phyloP scores from a whole-genome alignment of 2,113 vertebrate species.

The Cacatua alba region DNA sequence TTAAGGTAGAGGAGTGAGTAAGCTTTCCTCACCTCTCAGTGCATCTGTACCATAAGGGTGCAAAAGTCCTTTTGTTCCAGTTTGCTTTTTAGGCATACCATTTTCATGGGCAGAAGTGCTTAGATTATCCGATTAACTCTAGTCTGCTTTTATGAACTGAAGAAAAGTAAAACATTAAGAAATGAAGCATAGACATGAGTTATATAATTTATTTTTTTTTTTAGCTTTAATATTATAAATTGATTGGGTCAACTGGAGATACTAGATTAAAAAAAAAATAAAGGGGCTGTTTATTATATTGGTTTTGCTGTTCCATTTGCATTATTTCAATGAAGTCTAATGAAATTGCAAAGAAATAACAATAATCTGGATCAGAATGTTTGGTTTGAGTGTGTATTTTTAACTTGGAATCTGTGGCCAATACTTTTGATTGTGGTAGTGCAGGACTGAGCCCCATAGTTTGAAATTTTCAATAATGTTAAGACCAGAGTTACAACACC shows the following conservation, averaged over 20 bases:
- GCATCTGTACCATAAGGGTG: neutral
- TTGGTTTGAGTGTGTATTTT: neutral
- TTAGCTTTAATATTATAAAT: neutral
- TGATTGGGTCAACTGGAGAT: neutral
- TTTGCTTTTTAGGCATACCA: neutral
- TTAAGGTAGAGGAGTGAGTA: neutral
- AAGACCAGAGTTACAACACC: neutral
- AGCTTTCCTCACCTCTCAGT: neutral
- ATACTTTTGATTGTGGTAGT: neutral
- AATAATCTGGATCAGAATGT: neutral
- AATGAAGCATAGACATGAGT: neutral
- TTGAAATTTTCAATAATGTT: neutral
- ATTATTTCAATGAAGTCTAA: neutral
- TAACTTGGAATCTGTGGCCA: neutral
- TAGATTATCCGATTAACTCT: neutral
- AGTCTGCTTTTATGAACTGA: neutral
- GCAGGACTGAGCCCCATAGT: neutral
- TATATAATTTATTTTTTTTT: neutral
- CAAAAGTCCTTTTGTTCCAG: neutral
- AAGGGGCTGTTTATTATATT: neutral
- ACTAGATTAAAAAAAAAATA: neutral
- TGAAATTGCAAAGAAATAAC: neutral
- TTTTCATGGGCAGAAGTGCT: neutral
- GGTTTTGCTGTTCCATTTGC: neutral
- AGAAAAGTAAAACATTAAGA: neutral